phyloP scores from a whole-genome alignment of 1,140 invertebrate genomes.

The Papilio polyxenes region DNA sequence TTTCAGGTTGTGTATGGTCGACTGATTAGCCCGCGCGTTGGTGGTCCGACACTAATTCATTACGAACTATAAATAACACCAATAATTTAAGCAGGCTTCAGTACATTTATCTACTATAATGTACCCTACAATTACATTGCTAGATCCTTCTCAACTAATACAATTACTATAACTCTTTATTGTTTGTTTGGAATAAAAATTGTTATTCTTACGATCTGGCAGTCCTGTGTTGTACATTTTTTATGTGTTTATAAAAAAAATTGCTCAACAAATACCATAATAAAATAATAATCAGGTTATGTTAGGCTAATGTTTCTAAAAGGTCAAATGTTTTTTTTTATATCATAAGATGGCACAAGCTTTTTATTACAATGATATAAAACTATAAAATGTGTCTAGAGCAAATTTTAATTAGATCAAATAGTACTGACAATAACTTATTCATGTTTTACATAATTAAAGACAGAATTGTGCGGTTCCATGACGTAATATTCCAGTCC shows the following conservation, averaged over 20 bases:
- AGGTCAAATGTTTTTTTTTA: too few relatives aligned
- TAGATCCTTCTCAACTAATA: not conserved
- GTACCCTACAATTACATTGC: not conserved
- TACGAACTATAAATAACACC: slow-evolving; percentile 38
- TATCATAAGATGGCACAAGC: too few relatives aligned
- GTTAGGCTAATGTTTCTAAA: too few relatives aligned
- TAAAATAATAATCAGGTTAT: too few relatives aligned
- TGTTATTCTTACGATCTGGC: not conserved
- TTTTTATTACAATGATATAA: too few relatives aligned
- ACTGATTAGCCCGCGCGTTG: slow-evolving; percentile 54
- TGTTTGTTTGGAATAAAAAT: not conserved
- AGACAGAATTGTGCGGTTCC: not conserved
- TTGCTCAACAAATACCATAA: too few relatives aligned
- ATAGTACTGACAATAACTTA: not conserved
- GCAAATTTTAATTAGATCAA: not conserved
- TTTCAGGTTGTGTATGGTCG: slow-evolving; percentile 54
- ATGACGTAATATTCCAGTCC: not conserved
- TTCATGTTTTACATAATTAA: not conserved
- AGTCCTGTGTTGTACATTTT: too few relatives aligned
- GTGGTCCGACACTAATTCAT: slow-evolving; percentile 52
- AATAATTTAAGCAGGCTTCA: slow-evolving; percentile 11
- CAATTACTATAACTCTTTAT: not conserved
- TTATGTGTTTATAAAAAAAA: too few relatives aligned
- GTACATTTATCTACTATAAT: not conserved
- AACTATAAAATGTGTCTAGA: not conserved